Evolutionary conservation across 2,888 invertebrate species (phyloP).

Genomic region (Trisateles emortualis): DNA sequence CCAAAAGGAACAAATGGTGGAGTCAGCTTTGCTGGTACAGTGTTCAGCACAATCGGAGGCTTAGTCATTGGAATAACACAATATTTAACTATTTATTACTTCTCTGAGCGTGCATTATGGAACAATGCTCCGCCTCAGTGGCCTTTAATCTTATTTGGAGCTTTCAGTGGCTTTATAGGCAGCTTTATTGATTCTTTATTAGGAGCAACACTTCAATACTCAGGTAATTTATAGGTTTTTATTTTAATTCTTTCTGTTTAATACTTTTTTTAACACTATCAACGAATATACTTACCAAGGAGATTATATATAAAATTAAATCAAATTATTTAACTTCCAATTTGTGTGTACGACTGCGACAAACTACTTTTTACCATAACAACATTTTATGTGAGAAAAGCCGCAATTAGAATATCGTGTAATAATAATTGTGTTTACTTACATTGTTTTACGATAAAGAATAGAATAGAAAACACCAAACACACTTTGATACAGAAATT

Average conservation of each 20-base stretch:
- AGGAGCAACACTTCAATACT: conserved; percentile 95
- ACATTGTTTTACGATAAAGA: too few species aligned
- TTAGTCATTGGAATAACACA: conserved; percentile 90
- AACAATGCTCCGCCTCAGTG: conserved; percentile 90
- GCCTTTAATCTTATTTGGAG: conserved; percentile 92
- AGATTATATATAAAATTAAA: too few species aligned
- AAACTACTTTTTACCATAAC: too few species aligned
- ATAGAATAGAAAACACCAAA: too few species aligned
- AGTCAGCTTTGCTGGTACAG: conserved; percentile 89
- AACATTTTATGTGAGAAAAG: too few species aligned
- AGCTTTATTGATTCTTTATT: conserved; percentile 94
- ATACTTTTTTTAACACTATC: background rate
- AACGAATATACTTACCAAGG: too few species aligned
- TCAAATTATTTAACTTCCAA: too few species aligned
- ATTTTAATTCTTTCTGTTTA: background rate
- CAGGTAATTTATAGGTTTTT: conserved; percentile 84
- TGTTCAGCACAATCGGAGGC: conserved; percentile 89
- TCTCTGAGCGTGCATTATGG: conserved; percentile 87
- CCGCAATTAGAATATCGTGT: too few species aligned
- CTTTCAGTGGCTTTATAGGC: conserved; percentile 92
- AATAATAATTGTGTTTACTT: too few species aligned
- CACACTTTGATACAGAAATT: too few species aligned
- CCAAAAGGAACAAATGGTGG: conserved; percentile 96
- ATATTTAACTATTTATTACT: conserved; percentile 89
- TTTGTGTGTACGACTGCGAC: too few species aligned